Evolutionary conservation across 2,888 invertebrate species (phyloP).

Genomic region (Lomographa bimaculata): DNA sequence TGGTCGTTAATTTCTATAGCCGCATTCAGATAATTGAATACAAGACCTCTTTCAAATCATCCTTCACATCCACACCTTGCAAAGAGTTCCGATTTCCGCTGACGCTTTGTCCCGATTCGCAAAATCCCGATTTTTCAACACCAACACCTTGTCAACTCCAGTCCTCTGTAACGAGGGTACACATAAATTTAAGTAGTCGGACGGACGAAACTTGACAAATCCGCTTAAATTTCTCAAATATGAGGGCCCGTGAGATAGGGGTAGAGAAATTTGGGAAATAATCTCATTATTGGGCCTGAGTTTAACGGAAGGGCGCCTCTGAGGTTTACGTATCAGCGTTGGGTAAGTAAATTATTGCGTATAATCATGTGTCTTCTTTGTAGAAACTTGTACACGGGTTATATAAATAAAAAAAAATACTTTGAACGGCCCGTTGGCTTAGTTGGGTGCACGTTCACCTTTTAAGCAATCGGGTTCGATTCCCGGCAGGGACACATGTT

Average conservation of each 20-base stretch:
- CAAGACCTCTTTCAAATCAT: too few relatives aligned
- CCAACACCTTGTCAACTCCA: constrained; percentile 55
- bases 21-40: too few relatives aligned
- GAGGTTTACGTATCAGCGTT: constrained; percentile 63
- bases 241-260: constrained; percentile 44
- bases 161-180: constrained; percentile 57
- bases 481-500: too few relatives aligned
- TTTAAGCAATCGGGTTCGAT: too few relatives aligned
- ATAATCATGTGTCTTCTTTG: too few relatives aligned
- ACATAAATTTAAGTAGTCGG: constrained; percentile 56
- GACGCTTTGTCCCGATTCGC: constrained; percentile 23
- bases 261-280: constrained; percentile 50
- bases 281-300: constrained; percentile 46
- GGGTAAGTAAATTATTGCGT: constrained; percentile 3
- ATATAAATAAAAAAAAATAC: too few relatives aligned
- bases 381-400: too few relatives aligned
- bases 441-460: too few relatives aligned
- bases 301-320: constrained; percentile 11
- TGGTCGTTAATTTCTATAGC: too few relatives aligned
- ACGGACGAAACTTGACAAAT: constrained; percentile 63
- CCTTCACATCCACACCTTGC: too few relatives aligned
- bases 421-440: too few relatives aligned
- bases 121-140: constrained; percentile 44
- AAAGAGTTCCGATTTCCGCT: constrained; percentile 3
- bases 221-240: constrained; percentile 66